These are phyloP conservation scores for Resseliella maxima DNA, from an alignment of 2,888 invertebrate species.

Conservation along the genomic window DNA sequence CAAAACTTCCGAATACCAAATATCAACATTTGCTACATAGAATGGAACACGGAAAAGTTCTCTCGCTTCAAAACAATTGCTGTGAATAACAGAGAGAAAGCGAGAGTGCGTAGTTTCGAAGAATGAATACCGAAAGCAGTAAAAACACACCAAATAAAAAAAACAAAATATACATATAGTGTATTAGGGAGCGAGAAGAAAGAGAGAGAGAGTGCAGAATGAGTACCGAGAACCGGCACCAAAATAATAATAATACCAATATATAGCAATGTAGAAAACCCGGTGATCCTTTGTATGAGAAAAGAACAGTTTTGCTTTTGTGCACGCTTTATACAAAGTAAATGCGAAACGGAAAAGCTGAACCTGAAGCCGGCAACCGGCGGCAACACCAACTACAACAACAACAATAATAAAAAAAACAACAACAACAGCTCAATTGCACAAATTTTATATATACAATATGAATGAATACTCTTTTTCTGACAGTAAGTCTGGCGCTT, in stretches of 20 bases:
- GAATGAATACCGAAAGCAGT: neutral
- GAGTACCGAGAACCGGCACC: neutral
- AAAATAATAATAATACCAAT: conserved; percentile 40
- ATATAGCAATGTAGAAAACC: neutral
- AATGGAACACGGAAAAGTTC: neutral
- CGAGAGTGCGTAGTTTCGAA: conserved; percentile 47
- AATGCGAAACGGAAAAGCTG: conserved; percentile 22
- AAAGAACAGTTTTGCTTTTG: conserved; percentile 48
- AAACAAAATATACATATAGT: neutral
- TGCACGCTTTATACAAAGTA: neutral
- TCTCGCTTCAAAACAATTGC: conserved; percentile 17
- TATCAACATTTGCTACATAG: conserved; percentile 50
- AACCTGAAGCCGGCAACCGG: conserved; percentile 48
- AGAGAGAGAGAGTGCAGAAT: neutral
- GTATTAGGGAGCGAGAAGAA: neutral
- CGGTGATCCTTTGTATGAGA: conserved; percentile 46
- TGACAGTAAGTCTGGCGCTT: conserved; percentile 50
- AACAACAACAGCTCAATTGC: conserved; percentile 18
- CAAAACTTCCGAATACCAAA: conserved; percentile 29
- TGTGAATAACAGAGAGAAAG: neutral
- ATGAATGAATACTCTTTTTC: conserved; percentile 51
- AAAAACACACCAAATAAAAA: neutral
- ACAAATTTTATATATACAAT: conserved; percentile 51
- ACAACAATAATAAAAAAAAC: neutral
- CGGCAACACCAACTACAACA: no score